Evolutionary conservation across 2,888 invertebrate genomes (phyloP), one percentile per base, ranked within the genome.

Genomic region (Clunio marinus): DNA sequence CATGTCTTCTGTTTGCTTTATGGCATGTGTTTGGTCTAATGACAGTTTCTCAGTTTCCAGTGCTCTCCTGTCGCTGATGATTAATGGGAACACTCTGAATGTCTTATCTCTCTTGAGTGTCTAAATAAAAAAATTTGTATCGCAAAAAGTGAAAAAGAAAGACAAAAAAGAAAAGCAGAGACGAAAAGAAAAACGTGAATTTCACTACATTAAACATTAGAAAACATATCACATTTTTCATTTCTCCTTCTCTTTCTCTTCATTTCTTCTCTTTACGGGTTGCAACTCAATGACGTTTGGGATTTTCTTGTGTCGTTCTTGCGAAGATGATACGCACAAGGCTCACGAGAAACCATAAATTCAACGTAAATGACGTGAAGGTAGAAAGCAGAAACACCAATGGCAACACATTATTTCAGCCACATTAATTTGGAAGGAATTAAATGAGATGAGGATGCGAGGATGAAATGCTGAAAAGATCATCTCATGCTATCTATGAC

Each of bases 251-350:
- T n/a, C n/a, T n/a, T n/a, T n/a, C n/a, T n/a, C n/a, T n/a, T n/a
- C n/a, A n/a, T n/a, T n/a, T n/a, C n/a, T n/a, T n/a, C n/a, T n/a
- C n/a, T 46, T 63, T 63, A 17, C 25, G 25, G 27, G 27, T 45
- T 63, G 63, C 63, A 63, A 45, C 46, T 63, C 63, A 63, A 63
- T 63, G 63, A 63, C 46, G 27, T 63, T 63, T 63, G 63, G 63
- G 63, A 63, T 63, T 63, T 45, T 45, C 22, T 51, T 51, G 2
- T 51, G 17, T 51, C 51, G 17, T 15, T 17, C 51, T 51, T 32
- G 32, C 10, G 32, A 32, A 10, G 32, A 10, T 32, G 4, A 32
- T 10, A 32, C 4, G 8, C 51, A 51, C 51, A 22, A 46, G 7
- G 35, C 32, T n/a, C 13, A 10, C 15, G 10, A 15, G 27, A 17